Evolutionary conservation across 2,888 invertebrate genomes (phyloP).

Genomic region (Idaea dimidiata): DNA sequence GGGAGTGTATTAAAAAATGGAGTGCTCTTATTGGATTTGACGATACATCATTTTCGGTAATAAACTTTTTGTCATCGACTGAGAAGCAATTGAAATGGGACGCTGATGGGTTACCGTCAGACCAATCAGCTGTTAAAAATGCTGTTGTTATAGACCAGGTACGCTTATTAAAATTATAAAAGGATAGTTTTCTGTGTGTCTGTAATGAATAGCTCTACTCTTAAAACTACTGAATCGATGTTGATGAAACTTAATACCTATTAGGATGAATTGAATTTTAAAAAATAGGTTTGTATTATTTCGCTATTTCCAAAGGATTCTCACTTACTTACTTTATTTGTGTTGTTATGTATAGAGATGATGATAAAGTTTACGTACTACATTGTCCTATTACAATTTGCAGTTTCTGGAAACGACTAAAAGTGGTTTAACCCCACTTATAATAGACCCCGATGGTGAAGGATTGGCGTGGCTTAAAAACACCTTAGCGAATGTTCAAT

Average conservation of each 20-base stretch:
- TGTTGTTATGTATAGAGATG: background rate
- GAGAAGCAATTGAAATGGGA: slow-evolving; percentile 92
- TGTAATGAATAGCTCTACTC: too few relatives aligned
- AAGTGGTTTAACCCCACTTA: slow-evolving; percentile 85
- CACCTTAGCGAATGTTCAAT: slow-evolving; percentile 81
- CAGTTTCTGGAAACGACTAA: slow-evolving; percentile 55
- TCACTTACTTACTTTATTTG: too few relatives aligned
- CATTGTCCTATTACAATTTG: slow-evolving; percentile 5
- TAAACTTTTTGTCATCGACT: slow-evolving; percentile 61
- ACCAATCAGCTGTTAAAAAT: slow-evolving; percentile 89
- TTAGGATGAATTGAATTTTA: too few relatives aligned
- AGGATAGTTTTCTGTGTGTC: too few relatives aligned
- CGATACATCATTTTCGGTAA: slow-evolving; percentile 58
- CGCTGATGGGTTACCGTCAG: slow-evolving; percentile 90
- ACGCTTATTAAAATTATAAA: slow-evolving; percentile 13
- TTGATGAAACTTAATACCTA: too few relatives aligned
- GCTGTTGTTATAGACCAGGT: slow-evolving; percentile 89
- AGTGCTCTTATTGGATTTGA: slow-evolving; percentile 67
- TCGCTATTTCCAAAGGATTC: too few relatives aligned
- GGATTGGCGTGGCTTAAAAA: slow-evolving; percentile 91
- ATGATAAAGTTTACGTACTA: background rate
- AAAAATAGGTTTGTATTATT: too few relatives aligned
- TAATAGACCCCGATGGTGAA: slow-evolving; percentile 94
- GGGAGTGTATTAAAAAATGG: slow-evolving; percentile 71
- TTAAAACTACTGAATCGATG: too few relatives aligned